Evolutionary conservation across 1,140 invertebrate genomes (phyloP).

Genomic region (Caenorhabditis elegans): DNA sequence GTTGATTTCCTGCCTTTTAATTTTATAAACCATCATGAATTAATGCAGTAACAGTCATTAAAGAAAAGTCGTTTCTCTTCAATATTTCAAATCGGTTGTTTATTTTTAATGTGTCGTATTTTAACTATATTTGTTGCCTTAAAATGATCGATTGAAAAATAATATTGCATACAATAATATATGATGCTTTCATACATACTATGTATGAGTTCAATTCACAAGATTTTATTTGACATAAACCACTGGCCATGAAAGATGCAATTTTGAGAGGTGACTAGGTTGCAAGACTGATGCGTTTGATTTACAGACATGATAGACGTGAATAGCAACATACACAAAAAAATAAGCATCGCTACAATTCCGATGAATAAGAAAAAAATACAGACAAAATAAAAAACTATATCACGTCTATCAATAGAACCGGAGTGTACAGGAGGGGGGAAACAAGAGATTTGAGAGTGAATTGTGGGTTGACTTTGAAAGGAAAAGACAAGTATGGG

Average conservation of each 20-base stretch:
- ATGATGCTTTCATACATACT: too few species aligned
- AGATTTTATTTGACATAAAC: background rate
- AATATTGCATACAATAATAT: too few species aligned
- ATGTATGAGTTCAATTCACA: background rate
- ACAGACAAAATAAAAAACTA: background rate
- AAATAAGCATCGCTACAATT: background rate
- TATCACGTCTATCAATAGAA: background rate
- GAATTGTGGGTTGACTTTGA: background rate
- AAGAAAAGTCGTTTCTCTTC: too few species aligned
- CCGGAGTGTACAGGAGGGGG: constrained; percentile 20
- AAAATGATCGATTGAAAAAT: too few species aligned
- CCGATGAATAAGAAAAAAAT: background rate
- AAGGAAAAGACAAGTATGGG: background rate
- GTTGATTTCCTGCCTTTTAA: too few species aligned
- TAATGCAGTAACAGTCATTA: too few species aligned
- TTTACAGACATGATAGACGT: constrained; percentile 1
- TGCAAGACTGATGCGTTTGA: background rate
- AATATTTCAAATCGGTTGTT: too few species aligned
- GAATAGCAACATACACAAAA: too few species aligned
- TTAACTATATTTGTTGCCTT: too few species aligned
- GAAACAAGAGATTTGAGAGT: background rate
- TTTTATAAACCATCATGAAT: too few species aligned
- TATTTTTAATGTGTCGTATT: too few species aligned
- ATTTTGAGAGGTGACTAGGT: constrained; percentile 3
- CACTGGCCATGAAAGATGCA: background rate